phyloP scores from a whole-genome alignment of 2,113 vertebrate species.

The Limnothrissa miodon region DNA sequence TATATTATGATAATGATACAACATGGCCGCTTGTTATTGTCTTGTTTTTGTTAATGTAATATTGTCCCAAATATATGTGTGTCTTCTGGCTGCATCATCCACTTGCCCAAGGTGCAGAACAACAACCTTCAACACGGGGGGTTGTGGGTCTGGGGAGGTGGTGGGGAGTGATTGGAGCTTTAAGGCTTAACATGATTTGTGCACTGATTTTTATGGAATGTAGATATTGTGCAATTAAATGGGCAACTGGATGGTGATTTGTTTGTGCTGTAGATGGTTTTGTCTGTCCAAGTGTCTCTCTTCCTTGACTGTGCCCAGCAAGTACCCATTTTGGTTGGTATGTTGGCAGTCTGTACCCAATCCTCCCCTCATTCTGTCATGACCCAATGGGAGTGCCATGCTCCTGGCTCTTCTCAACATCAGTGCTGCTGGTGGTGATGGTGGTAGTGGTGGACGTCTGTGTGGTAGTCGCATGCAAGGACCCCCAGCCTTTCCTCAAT shows the following conservation, averaged over 20 bases:
- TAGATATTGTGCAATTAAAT: not conserved
- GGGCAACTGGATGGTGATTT: slow-evolving; percentile 1
- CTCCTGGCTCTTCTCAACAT: slow-evolving; percentile 51
- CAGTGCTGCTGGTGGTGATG: slow-evolving; percentile 12
- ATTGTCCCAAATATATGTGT: not conserved
- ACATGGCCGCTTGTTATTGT: slow-evolving; percentile 61
- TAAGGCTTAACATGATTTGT: too few species aligned
- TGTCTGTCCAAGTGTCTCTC: slow-evolving; percentile 21
- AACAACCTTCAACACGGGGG: too few species aligned
- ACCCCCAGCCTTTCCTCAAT: not conserved
- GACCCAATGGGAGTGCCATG: not conserved
- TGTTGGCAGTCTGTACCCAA: not conserved
- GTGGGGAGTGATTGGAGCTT: too few species aligned
- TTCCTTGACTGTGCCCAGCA: slow-evolving; percentile 35
- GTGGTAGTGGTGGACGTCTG: not conserved
- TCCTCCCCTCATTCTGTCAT: not conserved
- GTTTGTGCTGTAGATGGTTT: slow-evolving; percentile 1
- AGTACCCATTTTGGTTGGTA: slow-evolving; percentile 1
- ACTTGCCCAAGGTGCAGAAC: not conserved
- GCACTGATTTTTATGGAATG: not conserved
- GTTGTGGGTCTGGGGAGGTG: too few species aligned
- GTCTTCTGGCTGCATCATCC: not conserved
- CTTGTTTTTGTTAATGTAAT: too few species aligned
- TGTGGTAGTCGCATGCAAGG: not conserved
- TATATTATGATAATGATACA: slow-evolving; percentile 52